A percentile compares a stretch with the other conserved stretches of the same genome.
Evolutionary conservation across 1,140 invertebrate species (phyloP).

Genomic region (Phortica variegata): DNA sequence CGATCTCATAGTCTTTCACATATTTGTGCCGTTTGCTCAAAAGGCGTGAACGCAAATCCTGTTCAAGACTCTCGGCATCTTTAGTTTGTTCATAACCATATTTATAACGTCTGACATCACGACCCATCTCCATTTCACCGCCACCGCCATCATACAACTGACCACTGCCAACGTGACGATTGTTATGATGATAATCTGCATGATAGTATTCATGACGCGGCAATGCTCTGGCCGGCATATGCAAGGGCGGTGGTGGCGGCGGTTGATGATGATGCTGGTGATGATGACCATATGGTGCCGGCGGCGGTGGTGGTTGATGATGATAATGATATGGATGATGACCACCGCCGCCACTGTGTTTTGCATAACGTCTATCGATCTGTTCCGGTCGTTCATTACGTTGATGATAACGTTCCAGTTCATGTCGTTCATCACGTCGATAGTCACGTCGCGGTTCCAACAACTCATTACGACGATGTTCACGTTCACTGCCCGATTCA

Average conservation of each 20-base stretch:
- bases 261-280: slow-evolving; percentile 20
- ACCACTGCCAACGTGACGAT: slow-evolving; percentile 13
- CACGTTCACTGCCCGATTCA: slow-evolving; percentile 6
- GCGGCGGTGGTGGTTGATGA: slow-evolving; percentile 8
- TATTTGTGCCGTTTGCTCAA: slow-evolving; percentile 64
- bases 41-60: slow-evolving; percentile 73
- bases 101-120: slow-evolving; percentile 24
- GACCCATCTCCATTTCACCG: slow-evolving; percentile 16
- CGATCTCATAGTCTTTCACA: slow-evolving; percentile 60
- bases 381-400: slow-evolving; percentile 30
- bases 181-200: slow-evolving; percentile 31
- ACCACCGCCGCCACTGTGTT: slow-evolving; percentile 19
- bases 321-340: slow-evolving; percentile 39
- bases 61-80: slow-evolving; percentile 59
- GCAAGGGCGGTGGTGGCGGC: slow-evolving; percentile 16
- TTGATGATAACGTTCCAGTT: slow-evolving; percentile 29
- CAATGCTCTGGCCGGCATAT: slow-evolving; percentile 14
- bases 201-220: slow-evolving; percentile 41
- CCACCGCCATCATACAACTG: slow-evolving; percentile 29
- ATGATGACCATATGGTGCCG: slow-evolving; percentile 8
- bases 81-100: slow-evolving; percentile 36
- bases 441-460: slow-evolving; percentile 20
- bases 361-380: no score
- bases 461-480: slow-evolving; percentile 29
- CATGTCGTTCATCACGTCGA: slow-evolving; percentile 22